A percentile compares a stretch with the other conserved stretches of the same genome.
These are phyloP conservation scores for Corythornis madagascariensis DNA, from an alignment of 2,113 vertebrate species.

Conservation along the genomic window DNA sequence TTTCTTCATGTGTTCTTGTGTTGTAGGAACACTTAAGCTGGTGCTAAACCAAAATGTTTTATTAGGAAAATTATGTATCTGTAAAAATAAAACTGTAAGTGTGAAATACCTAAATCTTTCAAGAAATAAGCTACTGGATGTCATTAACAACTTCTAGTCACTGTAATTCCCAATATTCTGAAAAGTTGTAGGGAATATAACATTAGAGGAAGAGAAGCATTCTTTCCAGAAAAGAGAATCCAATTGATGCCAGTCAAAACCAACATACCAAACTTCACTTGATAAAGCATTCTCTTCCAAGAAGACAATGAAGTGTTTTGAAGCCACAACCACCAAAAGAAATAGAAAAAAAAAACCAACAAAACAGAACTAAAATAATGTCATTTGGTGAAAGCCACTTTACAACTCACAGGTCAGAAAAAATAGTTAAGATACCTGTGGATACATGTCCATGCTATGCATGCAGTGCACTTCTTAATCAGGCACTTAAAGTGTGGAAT, in stretches of 20 bases:
- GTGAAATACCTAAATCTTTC: not conserved
- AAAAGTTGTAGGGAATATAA: not conserved
- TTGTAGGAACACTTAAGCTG: not conserved
- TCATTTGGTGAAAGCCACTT: not conserved
- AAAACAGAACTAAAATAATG: not conserved
- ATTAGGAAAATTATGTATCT: not conserved
- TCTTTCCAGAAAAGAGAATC: not conserved
- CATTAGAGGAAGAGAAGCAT: not conserved
- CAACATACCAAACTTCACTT: not conserved
- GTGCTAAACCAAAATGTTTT: not conserved
- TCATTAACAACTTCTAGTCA: not conserved
- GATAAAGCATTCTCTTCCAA: not conserved
- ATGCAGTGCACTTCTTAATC: fast-evolving
- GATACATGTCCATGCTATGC: not conserved
- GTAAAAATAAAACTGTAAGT: not conserved
- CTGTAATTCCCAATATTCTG: not conserved
- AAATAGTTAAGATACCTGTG: not conserved
- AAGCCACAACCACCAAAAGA: not conserved
- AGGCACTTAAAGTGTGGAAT: not conserved
- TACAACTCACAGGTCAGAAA: not conserved
- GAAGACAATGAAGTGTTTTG: not conserved
- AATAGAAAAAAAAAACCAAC: not conserved
- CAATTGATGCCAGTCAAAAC: not conserved
- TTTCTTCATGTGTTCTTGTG: not conserved
- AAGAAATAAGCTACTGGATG: not conserved